These are phyloP conservation scores for Typhlichthys subterraneus DNA, from an alignment of 2,797 vertebrate genomes.

Conservation along the genomic window DNA sequence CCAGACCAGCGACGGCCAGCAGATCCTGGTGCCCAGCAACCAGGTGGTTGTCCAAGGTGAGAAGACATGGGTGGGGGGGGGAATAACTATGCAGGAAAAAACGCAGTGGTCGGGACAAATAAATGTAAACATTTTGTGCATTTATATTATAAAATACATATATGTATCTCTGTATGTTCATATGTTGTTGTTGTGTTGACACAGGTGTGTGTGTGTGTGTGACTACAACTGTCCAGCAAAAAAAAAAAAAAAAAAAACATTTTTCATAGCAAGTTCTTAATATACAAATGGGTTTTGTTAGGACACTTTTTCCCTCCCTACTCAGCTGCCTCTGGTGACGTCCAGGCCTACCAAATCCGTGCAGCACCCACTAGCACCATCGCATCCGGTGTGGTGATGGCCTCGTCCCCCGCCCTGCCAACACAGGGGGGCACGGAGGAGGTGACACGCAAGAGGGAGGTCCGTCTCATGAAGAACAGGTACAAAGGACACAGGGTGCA, in stretches of 20 bases:
- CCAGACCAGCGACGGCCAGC: slow-evolving; percentile 97
- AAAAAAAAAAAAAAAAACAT: background rate
- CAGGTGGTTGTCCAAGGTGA: slow-evolving; percentile 98
- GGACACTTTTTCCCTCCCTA: background rate
- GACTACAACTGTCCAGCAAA: background rate
- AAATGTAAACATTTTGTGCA: too few relatives aligned
- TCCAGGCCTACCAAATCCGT: slow-evolving; percentile 97
- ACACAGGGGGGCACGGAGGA: slow-evolving; percentile 89
- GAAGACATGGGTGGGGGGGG: slow-evolving; percentile 12
- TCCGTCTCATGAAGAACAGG: slow-evolving; percentile 99
- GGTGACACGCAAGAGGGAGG: slow-evolving; percentile 93
- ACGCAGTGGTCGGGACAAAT: too few relatives aligned
- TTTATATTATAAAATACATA: too few relatives aligned
- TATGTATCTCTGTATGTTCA: too few relatives aligned
- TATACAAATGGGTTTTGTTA: background rate
- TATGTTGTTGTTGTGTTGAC: too few relatives aligned
- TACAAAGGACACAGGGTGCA: slow-evolving; percentile 37
- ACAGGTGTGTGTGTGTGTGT: too few relatives aligned
- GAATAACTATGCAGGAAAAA: too few relatives aligned
- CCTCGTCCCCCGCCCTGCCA: slow-evolving; percentile 90
- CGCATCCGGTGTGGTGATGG: slow-evolving; percentile 92
- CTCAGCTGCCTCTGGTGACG: slow-evolving; percentile 92
- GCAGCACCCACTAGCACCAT: slow-evolving; percentile 91
- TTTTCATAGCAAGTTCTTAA: background rate
- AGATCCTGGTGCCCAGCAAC: slow-evolving; percentile 98